Percentiles rank a stretch among this genome's conserved stretches.
phyloP scores from a whole-genome alignment of 2,113 vertebrate genomes.

The Notechis scutatus region DNA sequence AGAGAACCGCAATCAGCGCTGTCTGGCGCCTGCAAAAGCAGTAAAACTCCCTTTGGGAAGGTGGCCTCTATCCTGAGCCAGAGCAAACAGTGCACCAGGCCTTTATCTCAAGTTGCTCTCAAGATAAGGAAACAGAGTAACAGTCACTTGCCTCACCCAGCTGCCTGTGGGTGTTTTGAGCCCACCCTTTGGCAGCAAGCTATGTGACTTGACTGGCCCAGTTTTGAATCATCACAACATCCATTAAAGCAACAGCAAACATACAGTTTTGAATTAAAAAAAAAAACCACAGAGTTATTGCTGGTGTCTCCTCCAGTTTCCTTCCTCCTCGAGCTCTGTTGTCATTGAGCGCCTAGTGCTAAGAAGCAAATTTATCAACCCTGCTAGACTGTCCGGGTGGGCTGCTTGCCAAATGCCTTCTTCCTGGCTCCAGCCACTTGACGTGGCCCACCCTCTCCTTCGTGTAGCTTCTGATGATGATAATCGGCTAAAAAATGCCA shows the following conservation, averaged over 20 bases:
- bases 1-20: background rate
- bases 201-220: background rate
- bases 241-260: fast-evolving
- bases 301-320: too few relatives aligned
- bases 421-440: background rate
- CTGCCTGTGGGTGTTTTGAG: background rate
- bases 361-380: conserved; percentile 5
- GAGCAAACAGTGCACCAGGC: background rate
- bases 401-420: background rate
- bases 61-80: background rate
- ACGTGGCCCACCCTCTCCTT: background rate
- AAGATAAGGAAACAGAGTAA: conserved; percentile 5
- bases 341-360: background rate
- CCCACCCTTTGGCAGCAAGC: background rate
- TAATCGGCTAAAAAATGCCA: background rate
- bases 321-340: background rate
- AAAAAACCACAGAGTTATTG: background rate
- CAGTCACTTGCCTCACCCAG: background rate
- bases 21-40: background rate
- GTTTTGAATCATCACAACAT: background rate
- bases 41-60: background rate
- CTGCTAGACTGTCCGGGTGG: background rate
- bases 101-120: conserved; percentile 8
- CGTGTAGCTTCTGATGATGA: background rate
- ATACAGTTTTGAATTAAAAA: background rate